phyloP scores from a whole-genome alignment of 30 jellyfish, hydroid and myxozoan species.

The Cassiopea xamachana region DNA sequence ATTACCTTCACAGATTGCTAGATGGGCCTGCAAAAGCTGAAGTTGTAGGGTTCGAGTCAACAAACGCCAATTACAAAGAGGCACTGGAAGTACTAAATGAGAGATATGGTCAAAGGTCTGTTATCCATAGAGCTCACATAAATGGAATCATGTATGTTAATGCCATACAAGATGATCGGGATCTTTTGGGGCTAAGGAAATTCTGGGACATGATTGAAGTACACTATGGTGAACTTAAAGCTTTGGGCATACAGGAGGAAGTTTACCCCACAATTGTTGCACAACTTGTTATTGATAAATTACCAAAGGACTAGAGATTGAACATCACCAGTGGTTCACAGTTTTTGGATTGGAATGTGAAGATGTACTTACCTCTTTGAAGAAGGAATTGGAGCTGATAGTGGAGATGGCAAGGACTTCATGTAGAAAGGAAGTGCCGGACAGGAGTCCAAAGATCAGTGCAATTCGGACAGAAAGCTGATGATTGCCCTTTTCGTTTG shows the following conservation, averaged over 20 bases:
- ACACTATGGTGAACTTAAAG: conserved; percentile 37
- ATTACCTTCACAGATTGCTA: conserved; percentile 16
- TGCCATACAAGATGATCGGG: conserved; percentile 27
- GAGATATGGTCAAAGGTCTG: conserved; percentile 38
- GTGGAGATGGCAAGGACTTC: conserved; percentile 20
- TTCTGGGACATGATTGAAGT: conserved; percentile 34
- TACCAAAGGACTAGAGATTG: conserved; percentile 21
- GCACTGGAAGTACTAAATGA: conserved; percentile 55
- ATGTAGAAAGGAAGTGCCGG: conserved; percentile 6
- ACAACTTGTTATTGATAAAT: not conserved
- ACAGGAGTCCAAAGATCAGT: conserved; percentile 20
- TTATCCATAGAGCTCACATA: not conserved
- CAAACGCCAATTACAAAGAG: conserved; percentile 33
- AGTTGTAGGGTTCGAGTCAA: conserved; percentile 12
- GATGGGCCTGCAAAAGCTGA: not conserved
- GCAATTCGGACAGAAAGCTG: conserved; percentile 30
- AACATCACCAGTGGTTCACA: conserved; percentile 40
- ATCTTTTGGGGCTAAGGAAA: conserved; percentile 33
- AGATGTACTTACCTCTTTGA: conserved; percentile 34
- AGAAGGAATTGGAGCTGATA: conserved; percentile 48
- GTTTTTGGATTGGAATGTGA: conserved; percentile 42
- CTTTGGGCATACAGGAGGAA: not conserved
- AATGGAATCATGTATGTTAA: not conserved
- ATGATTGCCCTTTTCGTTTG: conserved; percentile 28
- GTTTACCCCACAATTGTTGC: conserved; percentile 28